Evolutionary conservation across 2,888 invertebrate species (phyloP).

Genomic region (Limnephilus marmoratus): DNA sequence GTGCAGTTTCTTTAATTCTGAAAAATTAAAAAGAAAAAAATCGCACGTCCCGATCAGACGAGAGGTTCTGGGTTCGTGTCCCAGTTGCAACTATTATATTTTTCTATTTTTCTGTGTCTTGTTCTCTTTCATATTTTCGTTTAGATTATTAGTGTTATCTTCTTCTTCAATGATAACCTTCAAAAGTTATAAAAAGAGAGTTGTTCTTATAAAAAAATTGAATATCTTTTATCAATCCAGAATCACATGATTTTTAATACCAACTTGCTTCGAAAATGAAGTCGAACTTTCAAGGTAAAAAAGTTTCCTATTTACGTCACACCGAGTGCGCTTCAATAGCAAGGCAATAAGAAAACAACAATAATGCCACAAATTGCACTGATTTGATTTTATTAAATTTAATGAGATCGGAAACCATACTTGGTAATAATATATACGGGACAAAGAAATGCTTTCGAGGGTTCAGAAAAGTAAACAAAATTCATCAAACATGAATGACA

Average conservation of each 20-base stretch:
- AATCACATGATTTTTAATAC: background rate
- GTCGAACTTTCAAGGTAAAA: background rate
- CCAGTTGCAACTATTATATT: no score
- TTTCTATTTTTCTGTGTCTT: no score
- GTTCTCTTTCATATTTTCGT: no score
- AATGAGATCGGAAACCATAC: background rate
- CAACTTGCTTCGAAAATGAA: background rate
- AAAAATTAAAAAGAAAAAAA: no score
- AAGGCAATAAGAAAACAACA: background rate
- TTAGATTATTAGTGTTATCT: no score
- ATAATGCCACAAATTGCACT: background rate
- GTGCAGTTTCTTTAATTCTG: no score
- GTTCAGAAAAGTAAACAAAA: conserved; percentile 16
- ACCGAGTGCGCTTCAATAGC: background rate
- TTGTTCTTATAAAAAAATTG: no score
- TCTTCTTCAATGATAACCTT: no score
- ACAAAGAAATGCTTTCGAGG: background rate
- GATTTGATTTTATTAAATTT: background rate
- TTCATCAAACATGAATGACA: conserved; percentile 44
- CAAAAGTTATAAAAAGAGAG: no score
- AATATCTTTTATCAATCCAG: background rate
- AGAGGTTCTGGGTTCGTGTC: no score
- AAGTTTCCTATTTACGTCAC: background rate
- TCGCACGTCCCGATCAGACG: no score
- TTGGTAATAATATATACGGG: background rate